Percentiles rank a stretch among this genome's conserved stretches.
Evolutionary conservation across 2,888 invertebrate genomes (phyloP).

Genomic region (Tinea semifulvella): DNA sequence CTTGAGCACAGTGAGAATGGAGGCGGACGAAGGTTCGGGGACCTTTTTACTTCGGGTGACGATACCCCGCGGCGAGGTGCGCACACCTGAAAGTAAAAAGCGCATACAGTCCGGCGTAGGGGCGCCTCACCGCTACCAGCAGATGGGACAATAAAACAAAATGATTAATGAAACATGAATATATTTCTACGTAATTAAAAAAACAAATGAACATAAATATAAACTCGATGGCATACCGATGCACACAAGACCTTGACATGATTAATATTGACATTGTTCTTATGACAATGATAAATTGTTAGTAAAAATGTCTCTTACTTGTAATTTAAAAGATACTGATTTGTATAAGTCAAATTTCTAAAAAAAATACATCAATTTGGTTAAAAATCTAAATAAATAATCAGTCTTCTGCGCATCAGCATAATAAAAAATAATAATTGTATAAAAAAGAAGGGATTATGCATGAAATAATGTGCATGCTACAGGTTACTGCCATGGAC

Average conservation of each 20-base stretch:
- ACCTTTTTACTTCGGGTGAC: constrained; percentile 51
- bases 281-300: no score
- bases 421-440: constrained; percentile 1
- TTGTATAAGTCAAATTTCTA: no score
- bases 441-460: constrained; percentile 1
- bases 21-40: constrained; percentile 33
- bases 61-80: constrained; percentile 32
- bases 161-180: constrained; percentile 15
- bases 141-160: constrained; percentile 15
- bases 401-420: neutral
- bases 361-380: no score
- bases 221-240: constrained; percentile 14
- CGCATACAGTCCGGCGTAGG: constrained; percentile 29
- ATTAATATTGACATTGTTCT: neutral
- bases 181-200: constrained; percentile 21
- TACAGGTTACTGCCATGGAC: constrained; percentile 3
- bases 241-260: constrained; percentile 14
- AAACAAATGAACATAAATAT: constrained; percentile 17
- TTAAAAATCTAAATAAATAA: no score
- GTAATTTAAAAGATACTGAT: no score
- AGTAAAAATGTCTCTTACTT: no score
- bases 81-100: constrained; percentile 33
- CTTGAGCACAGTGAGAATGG: constrained; percentile 49
- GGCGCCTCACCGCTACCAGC: neutral
- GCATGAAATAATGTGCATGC: constrained; percentile 8